Evolutionary conservation across 2,888 invertebrate genomes (phyloP).

Genomic region (Willowsia nigromaculata): DNA sequence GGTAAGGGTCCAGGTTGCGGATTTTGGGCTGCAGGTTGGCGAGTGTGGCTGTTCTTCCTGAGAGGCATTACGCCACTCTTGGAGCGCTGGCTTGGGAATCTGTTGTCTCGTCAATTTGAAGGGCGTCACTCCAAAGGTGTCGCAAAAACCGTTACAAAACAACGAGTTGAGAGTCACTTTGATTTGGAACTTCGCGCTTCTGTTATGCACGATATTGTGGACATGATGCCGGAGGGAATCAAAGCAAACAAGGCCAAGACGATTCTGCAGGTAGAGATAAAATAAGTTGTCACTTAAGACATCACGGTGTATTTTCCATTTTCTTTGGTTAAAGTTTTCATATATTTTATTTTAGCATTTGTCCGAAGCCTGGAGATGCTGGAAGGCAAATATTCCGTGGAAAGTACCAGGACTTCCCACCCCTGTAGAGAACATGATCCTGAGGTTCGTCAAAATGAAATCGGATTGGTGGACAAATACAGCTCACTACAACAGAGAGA

Average conservation of each 20-base stretch:
- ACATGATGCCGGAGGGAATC: slow-evolving; percentile 99
- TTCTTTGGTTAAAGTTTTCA: not conserved
- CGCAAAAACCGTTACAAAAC: slow-evolving; percentile 99
- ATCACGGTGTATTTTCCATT: not conserved
- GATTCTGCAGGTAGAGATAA: slow-evolving; percentile 93
- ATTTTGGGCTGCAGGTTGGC: slow-evolving; percentile 99
- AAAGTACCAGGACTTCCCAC: slow-evolving; percentile 99
- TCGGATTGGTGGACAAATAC: slow-evolving; percentile 99
- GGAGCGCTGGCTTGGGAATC: slow-evolving; percentile 99
- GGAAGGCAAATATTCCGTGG: slow-evolving; percentile 99
- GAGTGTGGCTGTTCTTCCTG: slow-evolving; percentile 99
- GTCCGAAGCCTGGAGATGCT: slow-evolving; percentile 99
- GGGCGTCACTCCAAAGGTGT: slow-evolving; percentile 99
- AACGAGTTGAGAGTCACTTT: slow-evolving; percentile 99
- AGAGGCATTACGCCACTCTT: slow-evolving; percentile 98
- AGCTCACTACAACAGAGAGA: slow-evolving; percentile 99
- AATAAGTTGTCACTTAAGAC: not conserved
- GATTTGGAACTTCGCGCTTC: slow-evolving; percentile 98
- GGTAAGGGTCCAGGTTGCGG: slow-evolving; percentile 99
- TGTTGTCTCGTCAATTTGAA: slow-evolving; percentile 98
- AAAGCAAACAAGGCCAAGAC: slow-evolving; percentile 99
- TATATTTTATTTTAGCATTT: slow-evolving; percentile 85
- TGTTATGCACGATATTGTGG: slow-evolving; percentile 97
- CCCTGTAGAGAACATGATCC: slow-evolving; percentile 99
- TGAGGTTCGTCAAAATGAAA: slow-evolving; percentile 99